Conservation (phyloP, 1,140 invertebrate genomes). For the Drosophila oshimai region DNA sequence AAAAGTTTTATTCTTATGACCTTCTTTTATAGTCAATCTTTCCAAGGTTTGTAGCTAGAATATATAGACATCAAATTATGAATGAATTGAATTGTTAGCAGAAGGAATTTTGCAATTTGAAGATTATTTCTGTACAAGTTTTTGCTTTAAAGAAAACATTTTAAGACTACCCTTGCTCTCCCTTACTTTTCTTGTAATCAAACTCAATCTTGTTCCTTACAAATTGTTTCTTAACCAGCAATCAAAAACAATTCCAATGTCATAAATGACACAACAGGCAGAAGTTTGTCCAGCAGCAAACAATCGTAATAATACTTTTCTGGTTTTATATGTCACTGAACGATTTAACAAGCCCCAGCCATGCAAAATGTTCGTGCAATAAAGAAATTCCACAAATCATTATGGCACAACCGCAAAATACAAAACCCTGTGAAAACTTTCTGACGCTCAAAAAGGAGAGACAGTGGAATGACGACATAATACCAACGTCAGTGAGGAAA, state of each 20-base stretch:
- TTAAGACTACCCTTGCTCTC: too few species aligned
- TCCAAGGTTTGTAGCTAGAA: too few species aligned
- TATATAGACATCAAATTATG: too few species aligned
- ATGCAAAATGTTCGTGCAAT: conserved; percentile 47
- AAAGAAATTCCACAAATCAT: conserved; percentile 75
- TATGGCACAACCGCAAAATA: conserved; percentile 55
- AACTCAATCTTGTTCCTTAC: neutral
- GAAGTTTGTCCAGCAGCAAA: conserved; percentile 6
- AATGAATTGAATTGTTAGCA: too few species aligned
- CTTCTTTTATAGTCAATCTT: too few species aligned
- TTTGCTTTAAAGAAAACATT: too few species aligned
- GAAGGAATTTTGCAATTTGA: too few species aligned
- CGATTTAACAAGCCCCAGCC: conserved; percentile 15
- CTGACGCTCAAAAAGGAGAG: conserved; percentile 13
- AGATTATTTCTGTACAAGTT: too few species aligned
- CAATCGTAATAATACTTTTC: conserved; percentile 30
- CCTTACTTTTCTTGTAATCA: neutral
- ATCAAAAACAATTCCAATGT: conserved; percentile 26
- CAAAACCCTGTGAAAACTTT: conserved; percentile 55
- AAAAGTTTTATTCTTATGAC: too few species aligned
- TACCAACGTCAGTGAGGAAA: conserved; percentile 18
- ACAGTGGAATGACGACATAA: conserved; percentile 20
- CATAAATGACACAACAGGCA: conserved; percentile 14
- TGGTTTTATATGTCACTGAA: conserved; percentile 11
- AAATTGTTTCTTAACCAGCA: conserved; percentile 8